Evolutionary conservation across 2,888 invertebrate species (phyloP), one percentile per base, ranked within the genome.

Genomic region (Ypsolopha sequella): DNA sequence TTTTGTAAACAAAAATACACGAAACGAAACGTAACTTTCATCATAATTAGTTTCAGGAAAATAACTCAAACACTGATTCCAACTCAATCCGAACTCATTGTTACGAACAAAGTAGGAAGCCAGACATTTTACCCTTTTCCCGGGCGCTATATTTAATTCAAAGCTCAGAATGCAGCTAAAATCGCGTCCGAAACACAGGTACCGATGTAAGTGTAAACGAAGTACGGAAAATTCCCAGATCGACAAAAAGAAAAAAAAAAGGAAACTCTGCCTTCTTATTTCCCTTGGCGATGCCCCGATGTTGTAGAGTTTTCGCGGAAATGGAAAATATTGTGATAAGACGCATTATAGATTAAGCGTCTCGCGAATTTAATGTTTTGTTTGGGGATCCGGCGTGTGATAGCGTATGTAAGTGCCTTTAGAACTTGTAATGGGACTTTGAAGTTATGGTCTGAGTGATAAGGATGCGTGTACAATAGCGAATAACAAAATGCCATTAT

Each of bases 281-380:
- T 87, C 87, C 87, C 87, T 65, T 80, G 87, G 69, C 86, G 85
- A 77, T 73, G 65, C 66, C 73, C 73, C 66, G 63, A 59, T 73
- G 24, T 24, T 24, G 24, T 24, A 73, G 69, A 66, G 73, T 72
- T 74, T 75, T 74, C 68, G 73, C 69, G 85, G 82, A 85, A 87
- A 85, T 86, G 86, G 86, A 80, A 86, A 87, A 87, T 86, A 87
- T 87, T 78, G 85, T 82, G 85, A 87, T 87, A 87, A 87, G 85
- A 74, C 71, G 73, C 86, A 85, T 87, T 87, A 86, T 80, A 84
- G 81, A 86, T 86, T 86, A 85, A 84, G 78, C 75, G 71, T 76
- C 70, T 62, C 70, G 70, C 62, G 67, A 69, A 70, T 73, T 75
- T 80, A 82, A 81, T 79, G 75, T 62, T 66, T 69, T 73, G 62